Percentiles rank a stretch among this genome's conserved stretches.
phyloP scores from a whole-genome alignment of 2,113 vertebrate genomes.

The Nerophis lumbriciformis region DNA sequence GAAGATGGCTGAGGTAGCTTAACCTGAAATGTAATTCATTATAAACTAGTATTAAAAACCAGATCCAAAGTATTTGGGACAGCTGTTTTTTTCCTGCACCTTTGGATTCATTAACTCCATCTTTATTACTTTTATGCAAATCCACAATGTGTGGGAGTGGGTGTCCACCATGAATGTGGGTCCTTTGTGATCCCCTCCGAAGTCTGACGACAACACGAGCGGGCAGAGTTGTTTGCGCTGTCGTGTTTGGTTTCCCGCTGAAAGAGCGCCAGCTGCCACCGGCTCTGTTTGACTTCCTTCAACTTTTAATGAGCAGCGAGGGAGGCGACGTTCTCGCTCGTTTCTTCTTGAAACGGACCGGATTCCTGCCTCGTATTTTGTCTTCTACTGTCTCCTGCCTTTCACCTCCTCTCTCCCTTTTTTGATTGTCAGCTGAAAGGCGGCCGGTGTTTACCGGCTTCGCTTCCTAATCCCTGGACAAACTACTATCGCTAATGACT shows the following conservation, averaged over 20 bases:
- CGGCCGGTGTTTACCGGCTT: constrained; percentile 57
- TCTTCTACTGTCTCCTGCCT: constrained; percentile 16
- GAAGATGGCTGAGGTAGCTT: not conserved
- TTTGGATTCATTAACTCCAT: not conserved
- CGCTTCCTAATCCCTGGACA: constrained; percentile 60
- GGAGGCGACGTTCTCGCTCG: constrained; percentile 31
- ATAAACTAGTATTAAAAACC: too few relatives aligned
- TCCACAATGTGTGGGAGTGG: constrained; percentile 2
- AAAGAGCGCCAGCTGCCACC: constrained; percentile 61
- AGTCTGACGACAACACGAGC: constrained; percentile 55
- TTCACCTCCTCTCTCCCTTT: constrained; percentile 21
- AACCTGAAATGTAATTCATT: too few relatives aligned
- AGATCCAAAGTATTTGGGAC: not conserved
- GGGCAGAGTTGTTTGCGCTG: constrained; percentile 60
- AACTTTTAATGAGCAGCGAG: constrained; percentile 63
- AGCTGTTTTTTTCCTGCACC: not conserved
- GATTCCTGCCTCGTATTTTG: constrained; percentile 37
- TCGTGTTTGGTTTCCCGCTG: constrained; percentile 59
- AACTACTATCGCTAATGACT: constrained; percentile 64
- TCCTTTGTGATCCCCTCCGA: constrained; percentile 46
- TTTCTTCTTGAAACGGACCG: constrained; percentile 14
- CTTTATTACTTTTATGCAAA: not conserved
- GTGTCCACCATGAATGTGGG: constrained; percentile 41
- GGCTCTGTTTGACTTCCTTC: constrained; percentile 64
- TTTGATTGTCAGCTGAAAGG: constrained; percentile 42